phyloP scores from a whole-genome alignment of 2,888 invertebrate genomes.

The Agrotis exclamationis region DNA sequence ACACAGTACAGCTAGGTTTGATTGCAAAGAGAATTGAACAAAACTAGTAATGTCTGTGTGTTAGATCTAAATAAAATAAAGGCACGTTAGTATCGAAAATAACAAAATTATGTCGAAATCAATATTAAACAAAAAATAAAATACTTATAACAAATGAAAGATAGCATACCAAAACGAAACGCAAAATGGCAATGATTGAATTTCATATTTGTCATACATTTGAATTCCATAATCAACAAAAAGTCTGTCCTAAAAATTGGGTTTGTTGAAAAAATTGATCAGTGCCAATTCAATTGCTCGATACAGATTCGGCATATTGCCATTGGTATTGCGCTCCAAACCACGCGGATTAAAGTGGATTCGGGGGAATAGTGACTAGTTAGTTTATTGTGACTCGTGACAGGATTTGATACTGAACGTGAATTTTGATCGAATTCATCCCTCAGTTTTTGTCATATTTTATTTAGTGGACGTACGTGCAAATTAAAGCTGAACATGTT shows the following conservation, averaged over 20 bases:
- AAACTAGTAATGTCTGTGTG: constrained; percentile 29
- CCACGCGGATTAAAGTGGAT: constrained; percentile 64
- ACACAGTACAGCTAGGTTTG: constrained; percentile 38
- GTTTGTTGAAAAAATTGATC: constrained; percentile 52
- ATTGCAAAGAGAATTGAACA: constrained; percentile 53
- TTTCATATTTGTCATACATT: constrained; percentile 28
- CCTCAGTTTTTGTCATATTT: constrained; percentile 40
- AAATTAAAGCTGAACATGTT: constrained; percentile 6
- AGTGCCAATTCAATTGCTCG: constrained; percentile 61
- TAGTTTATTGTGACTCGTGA: constrained; percentile 68
- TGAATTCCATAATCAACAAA: constrained; percentile 42
- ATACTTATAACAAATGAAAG: not conserved
- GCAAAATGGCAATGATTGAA: constrained; percentile 27
- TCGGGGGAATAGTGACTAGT: constrained; percentile 59
- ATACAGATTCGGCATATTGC: constrained; percentile 63
- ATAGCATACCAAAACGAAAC: constrained; percentile 2
- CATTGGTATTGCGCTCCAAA: constrained; percentile 61
- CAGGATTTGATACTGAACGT: constrained; percentile 60
- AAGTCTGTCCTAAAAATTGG: constrained; percentile 30
- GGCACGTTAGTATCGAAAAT: not conserved
- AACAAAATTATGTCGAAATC: constrained; percentile 10
- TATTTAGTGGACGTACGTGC: constrained; percentile 30
- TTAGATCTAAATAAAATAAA: constrained; percentile 21
- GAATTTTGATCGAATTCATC: constrained; percentile 56
- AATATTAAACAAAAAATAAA: not conserved